Base-by-base conservation (phyloP, 2,888 invertebrate species). In the Priocnemis perturbator region DNA sequence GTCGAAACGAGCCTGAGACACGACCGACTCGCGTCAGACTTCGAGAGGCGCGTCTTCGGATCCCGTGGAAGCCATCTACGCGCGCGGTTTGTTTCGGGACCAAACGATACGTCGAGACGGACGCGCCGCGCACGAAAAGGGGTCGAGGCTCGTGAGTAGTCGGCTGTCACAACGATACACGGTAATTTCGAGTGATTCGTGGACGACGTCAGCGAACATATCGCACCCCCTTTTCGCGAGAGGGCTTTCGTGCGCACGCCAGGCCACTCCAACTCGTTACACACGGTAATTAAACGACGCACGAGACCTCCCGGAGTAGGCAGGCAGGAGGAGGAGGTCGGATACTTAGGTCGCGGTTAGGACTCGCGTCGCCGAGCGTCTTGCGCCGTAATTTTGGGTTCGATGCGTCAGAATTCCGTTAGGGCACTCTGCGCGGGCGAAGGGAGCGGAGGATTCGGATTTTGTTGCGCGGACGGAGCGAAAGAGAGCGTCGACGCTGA, bases 221-320 rank as follows among this genome's bases (percentile, higher is more conserved):
- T 83, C 76, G 82, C 84, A 79, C 82, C 79, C 81, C 76, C 72
- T 78, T 81, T 64, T 73, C 75, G 70, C 68, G 76, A 74, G 74
- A 71, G 79, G 79, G 80, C 78, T 85, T 86, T 86, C 87, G 88
- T 86, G 87, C 72, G 82, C 88, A 87, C 87, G 88, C 84, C 84
- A 87, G 78, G 19, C 85, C 83, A 88, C 88, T 88, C 82, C 85
- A 88, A 87, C 87, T 88, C 86, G 88, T 88, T 88, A 87, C 87
- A 85, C 81, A 84, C 85, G 84, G 84, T 88, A 88, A 88, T 88
- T 88, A 88, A 88, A 88, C 86, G 86, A 88, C 87, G 85, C 88
- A 88, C 88, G 87, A 87, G 85, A 87, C 85, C 83, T 83, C 75
- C 77, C 76, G 64, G 19, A 50, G 50, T 17, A 50, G 50, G 50